phyloP scores from a whole-genome alignment of 1,140 invertebrate species.

The Asbolus verrucosus region DNA sequence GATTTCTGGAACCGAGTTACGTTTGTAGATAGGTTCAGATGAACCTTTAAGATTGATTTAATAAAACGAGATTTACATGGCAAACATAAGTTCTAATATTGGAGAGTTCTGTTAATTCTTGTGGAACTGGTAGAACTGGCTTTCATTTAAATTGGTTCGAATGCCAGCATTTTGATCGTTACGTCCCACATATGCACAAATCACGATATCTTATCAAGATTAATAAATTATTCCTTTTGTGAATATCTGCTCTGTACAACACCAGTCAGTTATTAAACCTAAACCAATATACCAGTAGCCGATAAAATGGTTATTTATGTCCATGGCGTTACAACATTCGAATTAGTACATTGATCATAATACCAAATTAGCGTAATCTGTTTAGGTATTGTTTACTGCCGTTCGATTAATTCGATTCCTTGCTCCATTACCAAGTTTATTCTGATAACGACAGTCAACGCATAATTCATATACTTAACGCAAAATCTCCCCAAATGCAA shows the following conservation, averaged over 20 bases:
- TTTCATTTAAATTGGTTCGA: too few relatives aligned
- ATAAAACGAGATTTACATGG: not conserved
- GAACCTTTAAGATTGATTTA: constrained; percentile 16
- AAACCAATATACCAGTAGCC: constrained; percentile 45
- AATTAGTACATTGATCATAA: constrained; percentile 50
- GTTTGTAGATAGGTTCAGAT: constrained; percentile 14
- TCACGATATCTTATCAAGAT: constrained; percentile 49
- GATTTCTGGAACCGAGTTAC: constrained; percentile 1
- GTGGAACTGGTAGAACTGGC: too few relatives aligned
- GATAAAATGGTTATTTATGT: constrained; percentile 52
- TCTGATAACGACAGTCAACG: constrained; percentile 34
- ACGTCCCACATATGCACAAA: constrained; percentile 45
- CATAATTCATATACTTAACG: constrained; percentile 1
- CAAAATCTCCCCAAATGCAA: too few relatives aligned
- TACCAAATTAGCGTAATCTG: constrained; percentile 50
- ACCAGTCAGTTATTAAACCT: constrained; percentile 48
- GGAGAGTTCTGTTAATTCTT: constrained; percentile 13
- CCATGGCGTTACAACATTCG: constrained; percentile 39
- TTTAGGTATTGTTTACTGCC: constrained; percentile 47
- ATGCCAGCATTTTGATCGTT: constrained; percentile 3
- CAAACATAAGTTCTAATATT: constrained; percentile 6
- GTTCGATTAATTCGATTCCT: constrained; percentile 47
- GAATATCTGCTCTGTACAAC: constrained; percentile 42
- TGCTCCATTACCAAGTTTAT: constrained; percentile 38
- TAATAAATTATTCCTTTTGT: constrained; percentile 52